Base-by-base conservation (phyloP, 2,888 invertebrate genomes). In the Ferrisia virgata region DNA sequence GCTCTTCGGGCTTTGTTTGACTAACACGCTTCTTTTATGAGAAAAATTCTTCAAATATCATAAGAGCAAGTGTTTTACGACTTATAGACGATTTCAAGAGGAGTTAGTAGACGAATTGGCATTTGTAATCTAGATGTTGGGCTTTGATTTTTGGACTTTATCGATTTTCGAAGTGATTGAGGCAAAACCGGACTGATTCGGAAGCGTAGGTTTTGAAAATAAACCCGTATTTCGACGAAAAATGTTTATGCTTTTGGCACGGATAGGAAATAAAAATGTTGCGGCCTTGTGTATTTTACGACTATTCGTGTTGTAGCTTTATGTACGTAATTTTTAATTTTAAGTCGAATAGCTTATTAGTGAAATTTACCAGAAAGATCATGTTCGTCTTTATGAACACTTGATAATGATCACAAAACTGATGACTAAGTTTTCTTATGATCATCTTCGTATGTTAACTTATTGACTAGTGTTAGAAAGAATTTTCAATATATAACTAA, bases 81-180 rank as follows among this genome's bases (percentile, higher is more conserved):
- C 31, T 31, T 69, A 69, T 36, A 76, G n/a, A 36, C 36, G 33
- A 22, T 36, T 28, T 13, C 5, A 28, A 64, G 5, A 36, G 33
- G 36, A 76, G 28, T 76, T 76, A 4, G 15, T 18, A 18, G 36
- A 18, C 36, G 72, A 76, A 64, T 64, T 25, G 22, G 5, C 11
- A 64, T 31, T 64, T 28, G 15, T 18, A 76, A 76, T 76, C 72
- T 76, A 76, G 72, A 76, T 76, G 72, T 18, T 36, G 18, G 22
- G 36, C 36, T 76, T 76, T 76, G 72, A 76, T 76, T 76, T 76
- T 76, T 76, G 72, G 72, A 33, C 72, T 28, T 64, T 15, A 15
- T 64, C 28, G 28, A 64, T 64, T 28, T 64, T 64, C 64, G 28
- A 28, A 4, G 28, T 25, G 25, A 25, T 58, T 58, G 22, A 9